Percentiles rank a stretch among this genome's conserved stretches.
Conservation (phyloP, 1,140 invertebrate genomes). For the Aphelinus atriplicis region DNA sequence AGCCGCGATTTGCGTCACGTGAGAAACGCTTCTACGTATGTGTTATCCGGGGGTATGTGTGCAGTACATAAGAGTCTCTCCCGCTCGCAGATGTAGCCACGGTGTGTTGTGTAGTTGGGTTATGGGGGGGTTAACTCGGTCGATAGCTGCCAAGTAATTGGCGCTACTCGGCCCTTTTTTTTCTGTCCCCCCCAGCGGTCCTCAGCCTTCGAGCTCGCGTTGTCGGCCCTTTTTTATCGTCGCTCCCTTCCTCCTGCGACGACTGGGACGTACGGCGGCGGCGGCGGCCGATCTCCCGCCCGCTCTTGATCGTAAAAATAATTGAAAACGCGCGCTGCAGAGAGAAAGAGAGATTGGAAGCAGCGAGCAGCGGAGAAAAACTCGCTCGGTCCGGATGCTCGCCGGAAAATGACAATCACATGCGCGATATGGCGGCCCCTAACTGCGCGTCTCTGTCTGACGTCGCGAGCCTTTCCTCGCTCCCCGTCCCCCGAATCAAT, state of each 20-base stretch:
- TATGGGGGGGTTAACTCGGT: slow-evolving; percentile 40
- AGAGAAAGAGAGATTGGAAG: slow-evolving; percentile 32
- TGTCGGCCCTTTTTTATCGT: too few species aligned
- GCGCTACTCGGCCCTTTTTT: slow-evolving; percentile 39
- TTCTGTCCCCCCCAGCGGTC: neutral
- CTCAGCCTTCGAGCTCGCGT: neutral
- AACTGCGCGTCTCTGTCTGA: slow-evolving; percentile 15
- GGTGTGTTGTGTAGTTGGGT: neutral
- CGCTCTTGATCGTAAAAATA: slow-evolving; percentile 59
- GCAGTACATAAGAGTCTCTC: too few species aligned
- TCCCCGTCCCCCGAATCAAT: neutral
- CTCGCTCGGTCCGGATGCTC: slow-evolving; percentile 47
- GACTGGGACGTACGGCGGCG: too few species aligned
- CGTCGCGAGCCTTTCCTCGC: neutral
- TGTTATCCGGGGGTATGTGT: too few species aligned
- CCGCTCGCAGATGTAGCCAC: too few species aligned
- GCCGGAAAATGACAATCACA: slow-evolving; percentile 65
- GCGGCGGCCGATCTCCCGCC: too few species aligned
- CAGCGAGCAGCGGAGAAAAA: slow-evolving; percentile 50
- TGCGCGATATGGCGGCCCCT: slow-evolving; percentile 49
- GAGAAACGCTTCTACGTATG: too few species aligned
- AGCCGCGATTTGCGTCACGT: too few species aligned
- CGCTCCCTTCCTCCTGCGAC: too few species aligned
- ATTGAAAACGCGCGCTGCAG: slow-evolving; percentile 54
- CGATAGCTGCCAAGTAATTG: slow-evolving; percentile 45